Base-by-base conservation (phyloP, 2,888 invertebrate genomes). In the Spisula solida region DNA sequence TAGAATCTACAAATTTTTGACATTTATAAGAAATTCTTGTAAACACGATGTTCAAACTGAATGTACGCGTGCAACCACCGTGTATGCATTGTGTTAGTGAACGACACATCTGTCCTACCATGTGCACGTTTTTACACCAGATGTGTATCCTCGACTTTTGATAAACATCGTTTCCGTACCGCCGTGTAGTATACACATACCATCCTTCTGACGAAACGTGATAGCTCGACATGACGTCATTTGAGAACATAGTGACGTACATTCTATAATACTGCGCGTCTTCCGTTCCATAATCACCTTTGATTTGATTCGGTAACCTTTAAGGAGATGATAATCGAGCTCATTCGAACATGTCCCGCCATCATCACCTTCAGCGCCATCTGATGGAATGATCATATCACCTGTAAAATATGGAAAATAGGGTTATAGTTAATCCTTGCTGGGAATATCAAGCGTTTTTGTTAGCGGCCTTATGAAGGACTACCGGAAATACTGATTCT, bases 201-300 rank as follows among this genome's bases (percentile, higher is more conserved):
- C 16, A 34, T 56, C 55, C 4, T 16, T 25, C 8, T 25, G 31
- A 18, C 47, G 78, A 29, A 56, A 87, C 5, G 82, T 82, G 16
- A 87, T 56, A 16, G 75, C 82, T 14, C 82, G 51, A 82, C 87
- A 87, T 16, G 41, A 56, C 25, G 34, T 31, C 78, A 75, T 55
- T 20, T n/a, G 70, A 34, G 75, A 48, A 48, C 87, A 87, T 14
- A 51, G 29, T 12, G 82, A 31, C 25, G 87, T 51, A 56, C 87
- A 87, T 41, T 87, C 82, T 1, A 87, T 34, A 10, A 56, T 41
- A 78, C 82, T 82, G 31, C 87, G 87, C 25, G 34, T 18, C 12
- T 41, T n/a, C 8, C 20, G 41, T 48, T 82, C 82, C 10, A 34
- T n/a, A 12, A 87, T 25, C 12, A 48, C 41, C 51, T 56, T 87